phyloP scores from a whole-genome alignment of 64 coral and sea anemone genomes.

The Stylophora pistillata region DNA sequence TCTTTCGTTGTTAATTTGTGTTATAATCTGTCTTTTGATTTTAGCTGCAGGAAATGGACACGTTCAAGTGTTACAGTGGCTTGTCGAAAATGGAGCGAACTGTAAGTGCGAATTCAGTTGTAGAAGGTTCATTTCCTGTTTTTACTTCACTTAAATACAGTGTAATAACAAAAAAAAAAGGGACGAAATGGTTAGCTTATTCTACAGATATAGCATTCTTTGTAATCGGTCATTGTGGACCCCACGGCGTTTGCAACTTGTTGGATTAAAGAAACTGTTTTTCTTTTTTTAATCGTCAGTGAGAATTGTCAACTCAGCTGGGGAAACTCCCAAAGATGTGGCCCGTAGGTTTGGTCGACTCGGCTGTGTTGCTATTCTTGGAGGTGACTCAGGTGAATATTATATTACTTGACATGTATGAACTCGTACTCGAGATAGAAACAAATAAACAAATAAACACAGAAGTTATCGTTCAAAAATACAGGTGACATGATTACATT shows the following conservation, averaged over 20 bases:
- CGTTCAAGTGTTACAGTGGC: slow-evolving; percentile 91
- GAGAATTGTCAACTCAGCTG: slow-evolving; percentile 92
- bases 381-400: slow-evolving; percentile 83
- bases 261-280: background rate
- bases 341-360: slow-evolving; percentile 89
- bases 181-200: too few relatives aligned
- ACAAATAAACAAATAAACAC: too few relatives aligned
- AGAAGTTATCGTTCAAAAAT: too few relatives aligned
- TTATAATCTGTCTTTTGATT: background rate
- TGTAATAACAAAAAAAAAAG: too few relatives aligned
- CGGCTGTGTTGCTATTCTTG: slow-evolving; percentile 77
- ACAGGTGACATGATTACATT: too few relatives aligned
- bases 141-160: too few relatives aligned
- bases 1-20: too few relatives aligned
- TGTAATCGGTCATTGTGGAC: background rate
- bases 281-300: slow-evolving; percentile 27
- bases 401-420: background rate
- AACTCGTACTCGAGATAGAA: too few relatives aligned
- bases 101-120: slow-evolving; percentile 66
- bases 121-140: background rate
- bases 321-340: slow-evolving; percentile 96
- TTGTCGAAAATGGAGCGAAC: slow-evolving; percentile 97
- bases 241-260: background rate
- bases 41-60: slow-evolving; percentile 97
- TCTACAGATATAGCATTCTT: too few relatives aligned